Evolutionary conservation across 2,888 invertebrate genomes (phyloP), one percentile per base, ranked within the genome.

Genomic region (Synergus itoensis): DNA sequence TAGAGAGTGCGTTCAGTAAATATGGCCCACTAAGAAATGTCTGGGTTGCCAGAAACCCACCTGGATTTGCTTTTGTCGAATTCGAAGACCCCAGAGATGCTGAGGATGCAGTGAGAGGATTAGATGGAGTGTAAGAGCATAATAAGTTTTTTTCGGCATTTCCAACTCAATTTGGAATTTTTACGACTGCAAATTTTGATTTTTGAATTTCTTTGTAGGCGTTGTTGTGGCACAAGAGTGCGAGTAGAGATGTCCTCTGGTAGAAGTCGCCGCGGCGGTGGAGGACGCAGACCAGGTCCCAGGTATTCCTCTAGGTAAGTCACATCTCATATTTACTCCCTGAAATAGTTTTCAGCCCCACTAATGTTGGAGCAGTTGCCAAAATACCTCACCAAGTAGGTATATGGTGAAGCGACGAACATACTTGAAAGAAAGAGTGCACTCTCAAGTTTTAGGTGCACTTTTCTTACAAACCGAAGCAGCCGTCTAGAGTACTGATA

Each of bases 211-310:
- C 79, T 89, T 90, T 92, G 16, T 89, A 97, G 97, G 81, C 95
- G 97, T 76, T 96, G 97, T 93, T 98, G 98, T 93, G 98, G 98
- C 12, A 96, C 97, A 43, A 95, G 98, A 89, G 97, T 98, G 77
- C 95, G 98, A 82, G 98, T 98, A 18, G 98, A 98, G 93, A 98
- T 98, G 98, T 98, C 98, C 0, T 97, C 96, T 83, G 98, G 98
- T 0, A 94, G 97, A 86, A 96, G 96, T 76, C 94, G 97, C 77
- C 94, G 95, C 86, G 96, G 95, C 79, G 95, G 95, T 77, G 88
- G 90, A 43, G 88, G 88, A 77, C 91, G 91, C 53, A 89, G 91
- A 84, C 89, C 89, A 41, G 90, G 89, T 77, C 90, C 91, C 80
- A 87, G 91, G 84, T 91, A 91, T 80, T 73, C 69, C 18, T 91